Percentiles rank a stretch among this genome's conserved stretches.
Conservation (phyloP, 1,140 invertebrate species). For the Pectinophora gossypiella region DNA sequence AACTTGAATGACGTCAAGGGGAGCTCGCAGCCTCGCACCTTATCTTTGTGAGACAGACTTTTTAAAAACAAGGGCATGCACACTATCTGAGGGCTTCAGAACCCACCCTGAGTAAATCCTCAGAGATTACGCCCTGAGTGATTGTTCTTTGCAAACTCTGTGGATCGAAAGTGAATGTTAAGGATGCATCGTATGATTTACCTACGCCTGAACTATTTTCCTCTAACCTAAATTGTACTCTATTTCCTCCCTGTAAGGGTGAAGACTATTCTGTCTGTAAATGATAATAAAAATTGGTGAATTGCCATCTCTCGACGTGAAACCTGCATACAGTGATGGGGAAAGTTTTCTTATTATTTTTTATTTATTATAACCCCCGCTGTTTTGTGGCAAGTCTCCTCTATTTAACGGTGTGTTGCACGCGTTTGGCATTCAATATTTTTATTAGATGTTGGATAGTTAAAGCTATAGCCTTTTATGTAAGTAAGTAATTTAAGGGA, state of each 20-base stretch:
- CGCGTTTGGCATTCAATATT: neutral
- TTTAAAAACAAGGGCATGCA: slow-evolving; percentile 54
- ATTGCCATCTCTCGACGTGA: slow-evolving; percentile 43
- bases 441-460: too few relatives aligned
- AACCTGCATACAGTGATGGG: slow-evolving; percentile 47
- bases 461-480: too few relatives aligned
- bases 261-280: slow-evolving; percentile 14
- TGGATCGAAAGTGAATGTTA: slow-evolving; percentile 56
- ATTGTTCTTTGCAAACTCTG: slow-evolving; percentile 66
- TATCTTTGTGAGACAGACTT: slow-evolving; percentile 58
- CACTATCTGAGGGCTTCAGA: slow-evolving; percentile 34
- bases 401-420: slow-evolving; percentile 7
- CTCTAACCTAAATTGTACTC: neutral
- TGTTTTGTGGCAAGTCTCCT: slow-evolving; percentile 26
- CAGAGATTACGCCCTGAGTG: slow-evolving; percentile 70
- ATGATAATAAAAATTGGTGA: slow-evolving; percentile 32
- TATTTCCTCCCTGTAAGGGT: neutral
- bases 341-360: slow-evolving; percentile 69
- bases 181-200: slow-evolving; percentile 56
- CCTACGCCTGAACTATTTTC: slow-evolving; percentile 26
- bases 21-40: slow-evolving; percentile 42
- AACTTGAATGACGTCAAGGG: slow-evolving; percentile 31
- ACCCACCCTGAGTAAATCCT: slow-evolving; percentile 47
- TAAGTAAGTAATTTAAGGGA: too few relatives aligned
- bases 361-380: slow-evolving; percentile 59